Percentiles rank a stretch among this genome's conserved stretches.
phyloP scores from a whole-genome alignment of 2,888 invertebrate species.

The Chloroclystis v-ata region DNA sequence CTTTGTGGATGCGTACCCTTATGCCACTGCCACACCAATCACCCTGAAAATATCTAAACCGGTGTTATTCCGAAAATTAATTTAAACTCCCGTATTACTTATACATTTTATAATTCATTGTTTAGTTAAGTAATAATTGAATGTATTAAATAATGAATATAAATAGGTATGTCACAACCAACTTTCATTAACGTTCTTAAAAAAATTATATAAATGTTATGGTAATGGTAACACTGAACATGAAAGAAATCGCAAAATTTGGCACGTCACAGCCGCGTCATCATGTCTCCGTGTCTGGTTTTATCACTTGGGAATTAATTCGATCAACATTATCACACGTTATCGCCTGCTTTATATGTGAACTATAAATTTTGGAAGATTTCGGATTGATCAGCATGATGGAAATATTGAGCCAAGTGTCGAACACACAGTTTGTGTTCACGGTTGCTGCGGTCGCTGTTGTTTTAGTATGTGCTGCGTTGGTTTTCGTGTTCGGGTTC shows the following conservation, averaged over 20 bases:
- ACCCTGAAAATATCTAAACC: too few species aligned
- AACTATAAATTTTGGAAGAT: slow-evolving; percentile 54
- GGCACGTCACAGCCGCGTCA: slow-evolving; percentile 85
- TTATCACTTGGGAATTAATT: slow-evolving; percentile 75
- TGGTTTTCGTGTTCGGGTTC: slow-evolving; percentile 88
- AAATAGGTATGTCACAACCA: too few species aligned
- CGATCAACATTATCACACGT: slow-evolving; percentile 70
- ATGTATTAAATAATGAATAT: too few species aligned
- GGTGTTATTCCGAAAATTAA: too few species aligned
- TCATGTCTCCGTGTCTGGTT: slow-evolving; percentile 79
- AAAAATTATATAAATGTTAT: too few species aligned
- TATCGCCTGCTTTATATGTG: slow-evolving; percentile 70
- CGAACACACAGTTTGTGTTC: slow-evolving; percentile 76
- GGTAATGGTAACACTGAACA: slow-evolving; percentile 35
- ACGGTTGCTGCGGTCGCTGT: slow-evolving; percentile 79
- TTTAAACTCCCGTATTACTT: too few species aligned
- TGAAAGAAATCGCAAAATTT: slow-evolving; percentile 58
- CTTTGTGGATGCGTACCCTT: too few species aligned
- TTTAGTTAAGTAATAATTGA: too few species aligned
- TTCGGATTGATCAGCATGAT: slow-evolving; percentile 62
- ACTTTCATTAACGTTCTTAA: too few species aligned
- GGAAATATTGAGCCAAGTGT: slow-evolving; percentile 79
- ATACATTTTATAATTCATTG: too few species aligned
- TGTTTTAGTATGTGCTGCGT: slow-evolving; percentile 83
- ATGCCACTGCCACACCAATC: too few species aligned